A percentile compares a stretch with the other conserved stretches of the same genome.
Evolutionary conservation across 2,888 invertebrate species (phyloP).

Genomic region (Eupithecia exiguata): DNA sequence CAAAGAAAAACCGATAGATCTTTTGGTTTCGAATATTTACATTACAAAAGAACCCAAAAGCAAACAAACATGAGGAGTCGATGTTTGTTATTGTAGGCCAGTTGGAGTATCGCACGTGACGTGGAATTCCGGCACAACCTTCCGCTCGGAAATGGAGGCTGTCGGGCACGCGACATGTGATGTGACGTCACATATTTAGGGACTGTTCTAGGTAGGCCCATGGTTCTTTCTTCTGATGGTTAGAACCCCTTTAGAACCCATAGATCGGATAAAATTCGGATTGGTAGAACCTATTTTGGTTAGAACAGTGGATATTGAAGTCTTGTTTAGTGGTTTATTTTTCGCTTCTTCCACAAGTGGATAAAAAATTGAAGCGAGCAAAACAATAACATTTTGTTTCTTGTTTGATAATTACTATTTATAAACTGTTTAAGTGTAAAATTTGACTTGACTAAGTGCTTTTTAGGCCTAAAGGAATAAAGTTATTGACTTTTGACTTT

Average conservation of each 20-base stretch:
- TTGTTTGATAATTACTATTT: too few species aligned
- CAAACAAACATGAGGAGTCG: not conserved
- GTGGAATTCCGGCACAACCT: constrained; percentile 55
- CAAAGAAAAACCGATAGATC: not conserved
- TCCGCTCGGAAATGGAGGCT: constrained; percentile 69
- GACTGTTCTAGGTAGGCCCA: not conserved
- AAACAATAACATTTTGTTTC: too few species aligned
- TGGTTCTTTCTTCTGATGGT: constrained; percentile 3
- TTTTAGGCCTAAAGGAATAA: too few species aligned
- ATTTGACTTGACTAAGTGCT: too few species aligned
- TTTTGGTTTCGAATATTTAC: not conserved
- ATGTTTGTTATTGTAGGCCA: constrained; percentile 1
- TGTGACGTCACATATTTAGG: constrained; percentile 21
- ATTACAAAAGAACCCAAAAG: not conserved
- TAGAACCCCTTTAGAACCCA: not conserved
- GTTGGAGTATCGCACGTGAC: constrained; percentile 50
- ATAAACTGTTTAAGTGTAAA: too few species aligned
- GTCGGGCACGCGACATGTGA: constrained; percentile 48
- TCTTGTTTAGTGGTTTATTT: too few species aligned
- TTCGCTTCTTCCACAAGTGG: too few species aligned
- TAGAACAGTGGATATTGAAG: not conserved
- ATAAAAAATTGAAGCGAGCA: too few species aligned
- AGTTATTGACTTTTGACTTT: too few species aligned
- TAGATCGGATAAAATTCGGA: too few species aligned
- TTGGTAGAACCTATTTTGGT: not conserved